Evolutionary conservation across 2,888 invertebrate species (phyloP).

Genomic region (Fragum whitleyi): DNA sequence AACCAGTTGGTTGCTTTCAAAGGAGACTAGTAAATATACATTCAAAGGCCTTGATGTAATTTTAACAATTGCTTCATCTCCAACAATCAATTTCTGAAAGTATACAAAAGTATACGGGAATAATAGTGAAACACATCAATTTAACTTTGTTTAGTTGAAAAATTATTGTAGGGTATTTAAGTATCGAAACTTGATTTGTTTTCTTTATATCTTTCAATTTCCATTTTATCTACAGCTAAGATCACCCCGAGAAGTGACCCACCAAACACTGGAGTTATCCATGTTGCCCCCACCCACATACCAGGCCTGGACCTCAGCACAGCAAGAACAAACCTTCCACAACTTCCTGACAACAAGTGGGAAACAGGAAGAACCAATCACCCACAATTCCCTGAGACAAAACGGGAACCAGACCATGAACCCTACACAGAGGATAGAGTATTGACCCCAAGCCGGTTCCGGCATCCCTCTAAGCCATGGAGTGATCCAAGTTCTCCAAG

Average conservation of each 20-base stretch:
- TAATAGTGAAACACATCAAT: too few relatives aligned
- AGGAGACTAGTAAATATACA: too few relatives aligned
- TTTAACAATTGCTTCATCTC: too few relatives aligned
- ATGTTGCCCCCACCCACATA: slow-evolving; percentile 58
- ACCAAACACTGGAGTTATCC: slow-evolving; percentile 25
- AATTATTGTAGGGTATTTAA: too few relatives aligned
- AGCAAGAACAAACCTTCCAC: slow-evolving; percentile 22
- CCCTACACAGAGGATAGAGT: slow-evolving; percentile 85
- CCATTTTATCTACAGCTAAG: slow-evolving; percentile 62
- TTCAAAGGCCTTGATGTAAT: too few relatives aligned
- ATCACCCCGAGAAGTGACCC: slow-evolving; percentile 68
- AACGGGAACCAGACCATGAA: slow-evolving; percentile 49
- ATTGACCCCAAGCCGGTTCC: slow-evolving; percentile 87
- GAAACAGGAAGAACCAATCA: slow-evolving; percentile 13
- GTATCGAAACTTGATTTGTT: too few relatives aligned
- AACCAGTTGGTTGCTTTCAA: too few relatives aligned
- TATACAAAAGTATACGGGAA: too few relatives aligned
- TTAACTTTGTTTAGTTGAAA: too few relatives aligned
- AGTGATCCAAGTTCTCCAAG: slow-evolving; percentile 69
- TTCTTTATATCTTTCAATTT: too few relatives aligned
- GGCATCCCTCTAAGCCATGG: slow-evolving; percentile 66
- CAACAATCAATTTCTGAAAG: too few relatives aligned
- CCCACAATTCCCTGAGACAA: slow-evolving; percentile 14
- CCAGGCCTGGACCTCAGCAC: slow-evolving; percentile 70
- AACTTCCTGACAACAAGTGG: slow-evolving; percentile 18